Evolutionary conservation across 2,888 invertebrate species (phyloP), one percentile per base, ranked within the genome.

Genomic region (Arge pagana): DNA sequence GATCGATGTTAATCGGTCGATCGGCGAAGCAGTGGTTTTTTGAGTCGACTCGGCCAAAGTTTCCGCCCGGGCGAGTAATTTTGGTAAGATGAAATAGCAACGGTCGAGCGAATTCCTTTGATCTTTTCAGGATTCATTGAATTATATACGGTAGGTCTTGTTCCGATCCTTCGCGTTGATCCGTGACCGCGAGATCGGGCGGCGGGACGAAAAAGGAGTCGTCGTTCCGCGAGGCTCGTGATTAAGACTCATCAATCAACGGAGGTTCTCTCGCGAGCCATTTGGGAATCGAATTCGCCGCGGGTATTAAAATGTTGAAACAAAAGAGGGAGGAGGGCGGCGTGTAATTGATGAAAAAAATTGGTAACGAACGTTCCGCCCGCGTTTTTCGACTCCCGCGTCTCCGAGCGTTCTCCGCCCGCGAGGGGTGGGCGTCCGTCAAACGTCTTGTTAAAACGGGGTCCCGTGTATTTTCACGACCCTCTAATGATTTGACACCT

Each of bases 401-500:
- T 26, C 71, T 69, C 72, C 58, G 52, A 10, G 10, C 11, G 7
- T 3, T 10, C 30, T 31, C 21, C 19, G 19, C 10, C 28, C 3
- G 7, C 16, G 18, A 28, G 8, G 11, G 28, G 37, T 2, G 37
- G 28, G 37, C 68, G 74, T 72, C 74, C 61, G 61, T 74, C 72
- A 74, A 71, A 74, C 64, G 74, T 74, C 74, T 74, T 66, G 69
- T 74, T 74, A 74, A 61, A 60, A 56, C 48, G 52, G 54, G 55
- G 56, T 52, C 59, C 53, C 57, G 51, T 53, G 55, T 56, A 53
- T 50, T 55, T 53, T 56, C 50, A 51, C n/a, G n/a, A n/a, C n/a
- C 58, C 55, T 55, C 15, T 61, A 64, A 65, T 63, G 64, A 63
- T 65, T 60, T 63, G 60, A 66, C 53, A 54, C 48, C 59, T 60